Base-by-base conservation (phyloP, 2,113 vertebrate genomes). In the Neotoma lepida region DNA sequence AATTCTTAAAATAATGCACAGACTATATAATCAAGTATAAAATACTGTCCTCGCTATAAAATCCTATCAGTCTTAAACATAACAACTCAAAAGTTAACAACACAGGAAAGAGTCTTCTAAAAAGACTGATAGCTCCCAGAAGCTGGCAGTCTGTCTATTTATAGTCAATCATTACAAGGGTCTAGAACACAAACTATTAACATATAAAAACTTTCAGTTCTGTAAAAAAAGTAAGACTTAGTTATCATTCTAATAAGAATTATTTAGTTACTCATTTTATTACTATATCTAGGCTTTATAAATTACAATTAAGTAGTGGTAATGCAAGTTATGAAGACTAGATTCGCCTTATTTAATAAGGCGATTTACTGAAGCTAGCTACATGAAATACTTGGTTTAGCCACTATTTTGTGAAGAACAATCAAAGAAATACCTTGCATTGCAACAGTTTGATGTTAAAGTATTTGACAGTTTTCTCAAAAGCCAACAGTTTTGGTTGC, bases 401-500 rank as follows among this genome's bases (percentile, higher is more conserved):
- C 95, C 96, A 61, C 39, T 58, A 96, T 91, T 97, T 96, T 82
- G 74, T 91, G 96, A 98, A 97, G 97, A 98, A 97, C 95, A 97
- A 97, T 95, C 94, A 96, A 98, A 97, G 97, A 94, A 97, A 97
- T 81, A 96, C 98, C 96, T 97, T 92, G 97, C 96, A 95, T 90
- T 93, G 97, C 97, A 97, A 97, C 95, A 96, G 93, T 97, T 97
- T 98, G 98, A 96, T 95, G 96, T 97, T 97, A 97, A 97, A 97
- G 97, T 78, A 96, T 98, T 85, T 97, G 97, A 98, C 95, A 98
- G 97, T 98, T 98, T 93, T 97, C 96, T 96, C 97, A 97, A 98
- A 98, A 97, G 96, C 96, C 97, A 97, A 96, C 89, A 96, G 97
- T 97, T 97, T 97, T 94, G 97, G 97, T 94, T 97, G 97, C 97